phyloP scores from a whole-genome alignment of 2,888 invertebrate species.

The Acleris cristana region DNA sequence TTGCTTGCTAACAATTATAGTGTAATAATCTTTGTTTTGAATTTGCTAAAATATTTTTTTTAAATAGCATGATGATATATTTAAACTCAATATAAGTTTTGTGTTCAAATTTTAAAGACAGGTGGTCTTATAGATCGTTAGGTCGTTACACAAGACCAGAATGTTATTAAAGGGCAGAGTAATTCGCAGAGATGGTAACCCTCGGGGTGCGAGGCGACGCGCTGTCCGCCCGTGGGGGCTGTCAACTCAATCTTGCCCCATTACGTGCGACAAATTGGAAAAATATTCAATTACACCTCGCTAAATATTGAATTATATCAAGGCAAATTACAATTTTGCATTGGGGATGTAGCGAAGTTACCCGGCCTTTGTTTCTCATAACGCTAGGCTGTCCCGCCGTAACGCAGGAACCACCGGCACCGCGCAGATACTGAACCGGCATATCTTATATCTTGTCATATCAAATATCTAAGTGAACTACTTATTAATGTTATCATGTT shows the following conservation, averaged over 20 bases:
- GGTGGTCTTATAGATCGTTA: too few relatives aligned
- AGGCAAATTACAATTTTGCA: constrained; percentile 80
- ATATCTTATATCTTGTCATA: not conserved
- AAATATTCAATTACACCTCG: constrained; percentile 83
- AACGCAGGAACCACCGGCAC: not conserved
- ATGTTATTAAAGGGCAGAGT: constrained; percentile 9
- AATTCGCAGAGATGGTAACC: constrained; percentile 33
- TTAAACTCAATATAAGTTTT: too few relatives aligned
- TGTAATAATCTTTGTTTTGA: too few relatives aligned
- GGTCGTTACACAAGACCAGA: too few relatives aligned
- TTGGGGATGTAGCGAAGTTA: constrained; percentile 60
- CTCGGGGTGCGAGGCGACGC: constrained; percentile 44
- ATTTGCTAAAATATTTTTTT: too few relatives aligned
- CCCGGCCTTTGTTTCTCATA: constrained; percentile 35
- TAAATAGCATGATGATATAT: too few relatives aligned
- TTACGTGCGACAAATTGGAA: constrained; percentile 84
- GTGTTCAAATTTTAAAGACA: too few relatives aligned
- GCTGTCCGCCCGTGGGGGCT: constrained; percentile 62
- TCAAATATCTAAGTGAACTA: not conserved
- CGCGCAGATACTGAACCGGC: not conserved
- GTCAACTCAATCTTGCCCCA: constrained; percentile 84
- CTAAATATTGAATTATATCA: constrained; percentile 83
- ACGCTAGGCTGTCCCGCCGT: not conserved
- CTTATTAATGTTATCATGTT: not conserved
- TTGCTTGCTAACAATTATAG: too few relatives aligned